These are phyloP conservation scores for Psittacula echo DNA, from an alignment of 2,797 vertebrate species.

Conservation along the genomic window DNA sequence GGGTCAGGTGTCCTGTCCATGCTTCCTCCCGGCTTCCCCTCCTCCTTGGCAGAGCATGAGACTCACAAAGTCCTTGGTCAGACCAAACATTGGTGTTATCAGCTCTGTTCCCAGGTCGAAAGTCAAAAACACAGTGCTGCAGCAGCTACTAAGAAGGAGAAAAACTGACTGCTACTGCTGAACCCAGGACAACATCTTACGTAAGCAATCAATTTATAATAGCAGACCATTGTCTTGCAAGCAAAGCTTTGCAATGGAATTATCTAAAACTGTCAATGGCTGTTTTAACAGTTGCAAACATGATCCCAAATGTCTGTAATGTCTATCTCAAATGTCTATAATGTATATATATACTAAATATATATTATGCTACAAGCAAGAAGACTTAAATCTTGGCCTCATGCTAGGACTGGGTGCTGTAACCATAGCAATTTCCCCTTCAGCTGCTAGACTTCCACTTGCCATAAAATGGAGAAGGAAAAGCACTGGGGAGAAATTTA, in stretches of 20 bases:
- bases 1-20: no score
- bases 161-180: no score
- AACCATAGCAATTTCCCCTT: slow-evolving; percentile 55
- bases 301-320: not conserved
- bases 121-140: no score
- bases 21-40: no score
- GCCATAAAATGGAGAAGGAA: not conserved
- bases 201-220: slow-evolving; percentile 9
- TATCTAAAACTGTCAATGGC: not conserved
- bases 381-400: slow-evolving; percentile 25
- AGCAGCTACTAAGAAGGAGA: no score
- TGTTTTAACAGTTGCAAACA: slow-evolving; percentile 8
- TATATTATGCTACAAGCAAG: not conserved
- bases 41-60: no score
- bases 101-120: no score
- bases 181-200: not conserved
- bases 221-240: slow-evolving; percentile 28
- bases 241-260: slow-evolving; percentile 4
- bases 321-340: not conserved
- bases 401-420: slow-evolving; percentile 10
- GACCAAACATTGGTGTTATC: no score
- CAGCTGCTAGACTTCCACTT: slow-evolving; percentile 31
- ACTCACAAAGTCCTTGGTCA: no score
- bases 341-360: not conserved
- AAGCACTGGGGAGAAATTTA: not conserved